These are phyloP conservation scores for Micronycteris hirsuta DNA, from an alignment of 2,113 vertebrate genomes.

Conservation along the genomic window DNA sequence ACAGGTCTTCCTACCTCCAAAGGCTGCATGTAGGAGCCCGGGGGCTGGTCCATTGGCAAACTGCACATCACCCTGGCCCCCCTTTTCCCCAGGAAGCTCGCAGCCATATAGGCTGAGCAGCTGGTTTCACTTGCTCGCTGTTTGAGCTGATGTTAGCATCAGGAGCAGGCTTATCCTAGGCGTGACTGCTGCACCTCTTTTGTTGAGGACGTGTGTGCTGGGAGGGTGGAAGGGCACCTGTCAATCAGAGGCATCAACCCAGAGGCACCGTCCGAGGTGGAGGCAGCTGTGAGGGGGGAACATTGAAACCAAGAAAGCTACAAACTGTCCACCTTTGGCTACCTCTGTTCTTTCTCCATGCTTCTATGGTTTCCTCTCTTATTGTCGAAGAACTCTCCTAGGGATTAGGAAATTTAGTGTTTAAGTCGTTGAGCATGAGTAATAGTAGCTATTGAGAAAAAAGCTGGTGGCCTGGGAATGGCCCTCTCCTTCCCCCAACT, in stretches of 20 bases:
- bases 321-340: background rate
- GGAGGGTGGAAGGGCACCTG: background rate
- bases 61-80: background rate
- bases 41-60: accelerated
- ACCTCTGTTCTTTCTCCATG: background rate
- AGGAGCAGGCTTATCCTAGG: background rate
- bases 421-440: background rate
- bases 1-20: background rate
- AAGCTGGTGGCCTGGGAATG: background rate
- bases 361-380: background rate
- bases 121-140: slow-evolving; percentile 36
- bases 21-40: background rate
- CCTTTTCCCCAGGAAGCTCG: background rate
- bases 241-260: background rate
- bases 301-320: background rate
- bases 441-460: background rate
- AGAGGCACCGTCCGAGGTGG: background rate
- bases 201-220: background rate
- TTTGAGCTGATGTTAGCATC: slow-evolving; percentile 34
- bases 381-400: background rate
- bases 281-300: background rate
- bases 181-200: background rate
- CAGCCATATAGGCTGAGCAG: slow-evolving; percentile 9
- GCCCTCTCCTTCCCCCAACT: too few relatives aligned
- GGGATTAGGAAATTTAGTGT: background rate